Conservation (phyloP, 2,797 vertebrate genomes). For the Xenops minutus region DNA sequence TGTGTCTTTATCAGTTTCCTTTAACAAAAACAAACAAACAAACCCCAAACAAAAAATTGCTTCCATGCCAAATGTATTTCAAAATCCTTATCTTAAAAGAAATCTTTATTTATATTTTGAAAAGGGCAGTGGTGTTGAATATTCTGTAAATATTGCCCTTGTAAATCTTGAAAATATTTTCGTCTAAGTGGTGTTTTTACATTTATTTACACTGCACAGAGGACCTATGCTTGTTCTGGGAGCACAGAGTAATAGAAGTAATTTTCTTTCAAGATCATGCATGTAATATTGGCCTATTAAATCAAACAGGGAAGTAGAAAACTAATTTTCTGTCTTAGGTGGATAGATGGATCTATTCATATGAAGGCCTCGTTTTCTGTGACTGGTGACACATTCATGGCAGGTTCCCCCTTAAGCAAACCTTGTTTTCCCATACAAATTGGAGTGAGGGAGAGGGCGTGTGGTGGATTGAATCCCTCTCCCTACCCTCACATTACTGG, state of each 20-base stretch:
- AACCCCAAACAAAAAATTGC: not conserved
- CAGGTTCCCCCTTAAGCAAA: not conserved
- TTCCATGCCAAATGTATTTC: not conserved
- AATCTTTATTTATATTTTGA: not conserved
- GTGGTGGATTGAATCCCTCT: fast-evolving
- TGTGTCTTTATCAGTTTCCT: not conserved
- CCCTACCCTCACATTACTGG: not conserved
- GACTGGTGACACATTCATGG: fast-evolving
- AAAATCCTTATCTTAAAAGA: not conserved
- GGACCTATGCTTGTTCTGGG: not conserved
- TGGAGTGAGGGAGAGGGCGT: not conserved
- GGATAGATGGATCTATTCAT: fast-evolving
- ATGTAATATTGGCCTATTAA: not conserved
- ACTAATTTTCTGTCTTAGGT: not conserved
- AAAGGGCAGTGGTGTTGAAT: not conserved
- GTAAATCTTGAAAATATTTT: not conserved
- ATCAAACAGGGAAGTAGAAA: not conserved
- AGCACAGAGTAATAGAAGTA: not conserved
- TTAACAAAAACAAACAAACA: not conserved
- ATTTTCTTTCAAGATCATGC: not conserved
- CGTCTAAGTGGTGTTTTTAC: not conserved
- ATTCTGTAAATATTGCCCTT: not conserved
- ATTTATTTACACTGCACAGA: not conserved
- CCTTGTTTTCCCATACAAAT: not conserved
- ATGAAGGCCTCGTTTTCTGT: fast-evolving